A percentile compares a stretch with the other conserved stretches of the same genome.
Conservation (phyloP, 2,888 invertebrate genomes). For the Cryptocephalus moraei region DNA sequence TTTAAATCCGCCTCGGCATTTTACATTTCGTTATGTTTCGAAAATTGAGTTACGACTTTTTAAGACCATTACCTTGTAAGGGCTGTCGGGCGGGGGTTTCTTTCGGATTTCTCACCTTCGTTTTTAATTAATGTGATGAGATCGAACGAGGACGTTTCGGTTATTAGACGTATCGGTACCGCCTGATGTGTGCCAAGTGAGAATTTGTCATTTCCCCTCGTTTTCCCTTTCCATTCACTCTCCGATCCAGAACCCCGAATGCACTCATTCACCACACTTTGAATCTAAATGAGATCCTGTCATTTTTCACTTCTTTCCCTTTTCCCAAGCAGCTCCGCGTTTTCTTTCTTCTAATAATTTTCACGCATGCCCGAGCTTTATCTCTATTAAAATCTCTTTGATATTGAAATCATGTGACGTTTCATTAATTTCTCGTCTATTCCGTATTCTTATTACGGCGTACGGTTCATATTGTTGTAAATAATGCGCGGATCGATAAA, state of each 20-base stretch:
- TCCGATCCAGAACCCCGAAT: too few relatives aligned
- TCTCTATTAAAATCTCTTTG: slow-evolving; percentile 41
- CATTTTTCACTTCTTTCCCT: slow-evolving; percentile 22
- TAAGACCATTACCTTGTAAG: slow-evolving; percentile 9
- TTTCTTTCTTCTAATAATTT: slow-evolving; percentile 39
- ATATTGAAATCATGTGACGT: slow-evolving; percentile 42
- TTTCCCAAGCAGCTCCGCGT: slow-evolving; percentile 22
- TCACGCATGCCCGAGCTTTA: slow-evolving; percentile 38
- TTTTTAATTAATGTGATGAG: too few relatives aligned
- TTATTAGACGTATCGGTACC: too few relatives aligned
- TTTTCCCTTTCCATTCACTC: too few relatives aligned
- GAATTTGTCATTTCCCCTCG: too few relatives aligned
- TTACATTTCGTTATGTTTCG: slow-evolving; percentile 24
- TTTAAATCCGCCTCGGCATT: slow-evolving; percentile 24
- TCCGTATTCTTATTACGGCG: slow-evolving; percentile 26
- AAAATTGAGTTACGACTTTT: slow-evolving; percentile 21
- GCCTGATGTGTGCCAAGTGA: too few relatives aligned
- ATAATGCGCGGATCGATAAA: too few relatives aligned
- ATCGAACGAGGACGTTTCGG: too few relatives aligned
- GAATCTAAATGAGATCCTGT: slow-evolving; percentile 28
- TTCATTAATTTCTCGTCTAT: slow-evolving; percentile 38
- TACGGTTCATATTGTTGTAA: neutral
- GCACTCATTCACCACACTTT: too few relatives aligned
- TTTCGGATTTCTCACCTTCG: too few relatives aligned
- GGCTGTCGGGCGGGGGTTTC: too few relatives aligned